Percentiles rank a stretch among this genome's conserved stretches.
phyloP scores from a whole-genome alignment of 64 coral and sea anemone genomes.

The Pocillopora damicornis region DNA sequence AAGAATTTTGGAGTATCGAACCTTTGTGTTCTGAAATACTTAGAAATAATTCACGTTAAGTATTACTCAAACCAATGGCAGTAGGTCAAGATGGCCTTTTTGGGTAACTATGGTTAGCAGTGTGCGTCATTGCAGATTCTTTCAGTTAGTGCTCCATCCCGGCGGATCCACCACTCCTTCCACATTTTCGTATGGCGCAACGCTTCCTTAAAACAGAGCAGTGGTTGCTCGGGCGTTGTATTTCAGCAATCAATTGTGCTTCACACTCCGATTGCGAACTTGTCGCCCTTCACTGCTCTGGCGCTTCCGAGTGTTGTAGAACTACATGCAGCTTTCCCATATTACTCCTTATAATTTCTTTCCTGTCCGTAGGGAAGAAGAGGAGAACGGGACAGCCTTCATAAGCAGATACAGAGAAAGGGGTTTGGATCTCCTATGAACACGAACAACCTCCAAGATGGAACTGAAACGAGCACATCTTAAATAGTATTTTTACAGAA shows the following conservation, averaged over 20 bases:
- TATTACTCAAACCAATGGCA: no score
- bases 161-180: no score
- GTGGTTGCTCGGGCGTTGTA: no score
- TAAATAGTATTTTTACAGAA: background rate
- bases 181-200: no score
- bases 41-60: background rate
- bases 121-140: no score
- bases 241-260: no score
- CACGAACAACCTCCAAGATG: background rate
- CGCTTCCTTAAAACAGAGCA: no score
- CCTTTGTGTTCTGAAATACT: background rate
- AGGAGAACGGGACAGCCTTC: background rate
- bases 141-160: no score
- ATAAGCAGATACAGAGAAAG: background rate
- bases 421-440: slow-evolving; percentile 2
- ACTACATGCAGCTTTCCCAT: background rate
- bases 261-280: background rate
- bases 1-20: no score
- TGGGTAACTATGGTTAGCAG: no score
- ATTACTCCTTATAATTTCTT: background rate
- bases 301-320: background rate
- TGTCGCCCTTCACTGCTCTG: background rate
- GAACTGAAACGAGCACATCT: background rate
- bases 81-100: no score
- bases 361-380: slow-evolving; percentile 3